phyloP scores from a whole-genome alignment of 2,888 invertebrate genomes.

The Drosophila falleni region DNA sequence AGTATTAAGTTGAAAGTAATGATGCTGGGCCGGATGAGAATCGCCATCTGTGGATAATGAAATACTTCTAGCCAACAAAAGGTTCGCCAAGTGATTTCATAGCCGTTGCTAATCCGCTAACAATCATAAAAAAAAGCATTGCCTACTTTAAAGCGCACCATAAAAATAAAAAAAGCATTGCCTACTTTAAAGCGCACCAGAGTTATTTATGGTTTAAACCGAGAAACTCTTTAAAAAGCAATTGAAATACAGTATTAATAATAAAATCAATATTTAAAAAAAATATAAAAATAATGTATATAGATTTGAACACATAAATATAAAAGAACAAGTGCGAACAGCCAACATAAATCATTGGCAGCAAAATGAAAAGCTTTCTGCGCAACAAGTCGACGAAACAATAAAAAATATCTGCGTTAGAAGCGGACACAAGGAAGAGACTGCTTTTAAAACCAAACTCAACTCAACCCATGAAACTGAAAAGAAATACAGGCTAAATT shows the following conservation, averaged over 20 bases:
- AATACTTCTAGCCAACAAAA: slow-evolving; percentile 40
- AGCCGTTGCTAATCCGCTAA: slow-evolving; percentile 44
- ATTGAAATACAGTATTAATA: slow-evolving; percentile 5
- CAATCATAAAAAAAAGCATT: slow-evolving; percentile 48
- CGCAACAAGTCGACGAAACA: slow-evolving; percentile 78
- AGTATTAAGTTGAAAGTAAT: slow-evolving; percentile 76
- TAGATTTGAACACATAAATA: slow-evolving; percentile 44
- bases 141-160: slow-evolving; percentile 35
- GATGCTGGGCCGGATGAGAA: slow-evolving; percentile 71
- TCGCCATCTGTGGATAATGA: slow-evolving; percentile 74
- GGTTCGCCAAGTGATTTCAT: slow-evolving; percentile 11
- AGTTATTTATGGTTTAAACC: slow-evolving; percentile 28
- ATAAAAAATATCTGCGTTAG: slow-evolving; percentile 64
- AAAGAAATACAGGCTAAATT: slow-evolving; percentile 74
- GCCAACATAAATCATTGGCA: slow-evolving; percentile 74
- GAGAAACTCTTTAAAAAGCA: slow-evolving; percentile 35
- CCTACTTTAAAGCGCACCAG: slow-evolving; percentile 35
- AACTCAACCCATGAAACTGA: slow-evolving; percentile 31
- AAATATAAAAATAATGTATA: slow-evolving; percentile 16
- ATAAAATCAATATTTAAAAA: slow-evolving; percentile 39
- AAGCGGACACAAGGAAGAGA: slow-evolving; percentile 3
- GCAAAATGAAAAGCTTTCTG: slow-evolving; percentile 77
- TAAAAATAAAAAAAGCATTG: slow-evolving; percentile 10
- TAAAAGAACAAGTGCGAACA: slow-evolving; percentile 54
- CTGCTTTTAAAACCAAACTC: not conserved